phyloP scores from a whole-genome alignment of 1,140 invertebrate genomes.

The Hylyphantes graminicola region DNA sequence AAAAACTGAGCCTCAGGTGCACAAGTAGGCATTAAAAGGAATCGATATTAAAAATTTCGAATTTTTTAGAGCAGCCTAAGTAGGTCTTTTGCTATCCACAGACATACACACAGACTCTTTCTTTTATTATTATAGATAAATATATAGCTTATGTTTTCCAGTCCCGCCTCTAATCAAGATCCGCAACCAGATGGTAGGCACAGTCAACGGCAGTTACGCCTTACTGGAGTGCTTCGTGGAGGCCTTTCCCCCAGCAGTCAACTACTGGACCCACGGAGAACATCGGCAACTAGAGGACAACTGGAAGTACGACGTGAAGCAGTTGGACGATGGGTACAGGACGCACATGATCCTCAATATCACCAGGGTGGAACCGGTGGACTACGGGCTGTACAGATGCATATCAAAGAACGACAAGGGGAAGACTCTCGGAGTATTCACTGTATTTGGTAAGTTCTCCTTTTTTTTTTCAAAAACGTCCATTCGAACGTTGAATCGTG shows the following conservation, averaged over 20 bases:
- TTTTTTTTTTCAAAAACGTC: not conserved
- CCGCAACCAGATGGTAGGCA: conserved; percentile 77
- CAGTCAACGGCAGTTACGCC: conserved; percentile 76
- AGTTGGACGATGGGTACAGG: conserved; percentile 49
- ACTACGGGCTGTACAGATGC: conserved; percentile 83
- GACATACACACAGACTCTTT: not conserved
- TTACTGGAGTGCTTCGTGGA: conserved; percentile 87
- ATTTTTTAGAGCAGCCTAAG: no score
- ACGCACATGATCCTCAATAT: conserved; percentile 80
- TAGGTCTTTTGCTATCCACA: no score
- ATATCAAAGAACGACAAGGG: conserved; percentile 84
- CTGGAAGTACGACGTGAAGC: conserved; percentile 60
- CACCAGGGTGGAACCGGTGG: conserved; percentile 73
- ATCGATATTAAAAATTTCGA: no score
- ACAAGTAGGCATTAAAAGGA: no score
- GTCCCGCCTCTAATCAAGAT: conserved; percentile 86
- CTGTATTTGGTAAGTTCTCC: conserved; percentile 74
- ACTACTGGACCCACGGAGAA: conserved; percentile 85
- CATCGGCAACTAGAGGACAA: conserved; percentile 77
- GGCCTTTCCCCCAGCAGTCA: conserved; percentile 85
- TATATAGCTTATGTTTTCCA: conserved; percentile 65
- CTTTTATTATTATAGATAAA: not conserved
- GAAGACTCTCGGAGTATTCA: conserved; percentile 80
- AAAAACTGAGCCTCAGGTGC: no score
- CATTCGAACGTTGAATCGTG: no score